A percentile compares a stretch with the other conserved stretches of the same genome.
Conservation (phyloP, 2,113 vertebrate genomes). For the Ahaetulla prasina region DNA sequence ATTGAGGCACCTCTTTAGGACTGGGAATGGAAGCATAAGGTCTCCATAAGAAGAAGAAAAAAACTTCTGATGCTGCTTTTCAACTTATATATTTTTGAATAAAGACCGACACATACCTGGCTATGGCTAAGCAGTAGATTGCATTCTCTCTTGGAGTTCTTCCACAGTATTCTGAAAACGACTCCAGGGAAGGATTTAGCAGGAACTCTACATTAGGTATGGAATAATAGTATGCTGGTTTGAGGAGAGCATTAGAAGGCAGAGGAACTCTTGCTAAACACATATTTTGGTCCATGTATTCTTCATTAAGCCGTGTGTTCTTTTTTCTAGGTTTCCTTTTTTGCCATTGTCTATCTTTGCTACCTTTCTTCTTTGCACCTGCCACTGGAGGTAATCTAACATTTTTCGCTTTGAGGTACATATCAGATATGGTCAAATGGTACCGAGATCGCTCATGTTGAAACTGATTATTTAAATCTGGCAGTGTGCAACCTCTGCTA, state of each 20-base stretch:
- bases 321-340: background rate
- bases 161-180: slow-evolving; percentile 53
- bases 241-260: slow-evolving; percentile 50
- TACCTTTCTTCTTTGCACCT: slow-evolving; percentile 2
- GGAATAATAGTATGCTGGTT: slow-evolving; percentile 33
- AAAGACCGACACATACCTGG: slow-evolving; percentile 59
- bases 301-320: slow-evolving; percentile 7
- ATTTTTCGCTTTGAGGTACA: background rate
- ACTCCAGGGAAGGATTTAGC: slow-evolving; percentile 42
- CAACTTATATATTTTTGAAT: background rate
- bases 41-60: background rate
- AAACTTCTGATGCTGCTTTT: background rate
- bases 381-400: slow-evolving; percentile 42
- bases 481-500: slow-evolving; percentile 22
- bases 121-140: slow-evolving; percentile 66
- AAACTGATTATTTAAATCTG: background rate
- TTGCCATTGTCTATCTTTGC: background rate
- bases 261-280: slow-evolving; percentile 53
- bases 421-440: background rate
- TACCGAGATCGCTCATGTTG: background rate
- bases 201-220: slow-evolving; percentile 31
- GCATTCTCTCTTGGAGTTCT: slow-evolving; percentile 69
- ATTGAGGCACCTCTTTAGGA: background rate
- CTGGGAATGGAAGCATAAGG: background rate
- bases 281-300: slow-evolving; percentile 22